A percentile compares a stretch with the other conserved stretches of the same genome.
phyloP scores from a whole-genome alignment of 2,797 vertebrate genomes.

The Psittacula echo region DNA sequence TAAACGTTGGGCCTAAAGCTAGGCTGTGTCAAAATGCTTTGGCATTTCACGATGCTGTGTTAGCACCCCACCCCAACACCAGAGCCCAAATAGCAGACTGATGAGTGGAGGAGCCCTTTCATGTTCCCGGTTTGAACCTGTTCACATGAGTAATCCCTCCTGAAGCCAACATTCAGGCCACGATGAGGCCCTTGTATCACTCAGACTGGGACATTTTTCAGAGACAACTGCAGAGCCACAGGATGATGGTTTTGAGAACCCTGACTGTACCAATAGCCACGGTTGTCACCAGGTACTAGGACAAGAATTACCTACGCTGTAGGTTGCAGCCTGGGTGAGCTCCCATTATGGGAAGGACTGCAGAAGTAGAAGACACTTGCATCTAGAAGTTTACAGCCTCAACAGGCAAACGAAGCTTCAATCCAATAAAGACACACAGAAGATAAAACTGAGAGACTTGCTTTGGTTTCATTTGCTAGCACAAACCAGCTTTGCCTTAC shows the following conservation, averaged over 20 bases:
- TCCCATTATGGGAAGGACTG: neutral
- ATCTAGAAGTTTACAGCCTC: neutral
- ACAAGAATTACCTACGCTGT: neutral
- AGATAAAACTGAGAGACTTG: neutral
- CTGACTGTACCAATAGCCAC: neutral
- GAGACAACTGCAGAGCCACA: neutral
- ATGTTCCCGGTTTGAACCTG: neutral
- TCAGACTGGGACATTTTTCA: neutral
- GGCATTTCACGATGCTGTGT: neutral
- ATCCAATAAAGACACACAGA: neutral
- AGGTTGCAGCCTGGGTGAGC: neutral
- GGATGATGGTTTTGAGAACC: neutral
- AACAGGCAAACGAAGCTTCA: neutral
- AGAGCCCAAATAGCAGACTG: neutral
- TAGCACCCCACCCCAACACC: neutral
- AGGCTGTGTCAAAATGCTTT: neutral
- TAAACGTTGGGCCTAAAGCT: slow-evolving; percentile 3
- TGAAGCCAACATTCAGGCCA: neutral
- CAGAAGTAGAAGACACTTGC: neutral
- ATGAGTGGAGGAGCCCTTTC: slow-evolving; percentile 23
- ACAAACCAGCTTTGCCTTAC: neutral
- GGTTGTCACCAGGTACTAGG: accelerated
- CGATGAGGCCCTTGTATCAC: neutral
- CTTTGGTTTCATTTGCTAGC: neutral
- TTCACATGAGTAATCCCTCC: neutral